Conservation (phyloP, 2,888 invertebrate genomes). For the Noctua comes region DNA sequence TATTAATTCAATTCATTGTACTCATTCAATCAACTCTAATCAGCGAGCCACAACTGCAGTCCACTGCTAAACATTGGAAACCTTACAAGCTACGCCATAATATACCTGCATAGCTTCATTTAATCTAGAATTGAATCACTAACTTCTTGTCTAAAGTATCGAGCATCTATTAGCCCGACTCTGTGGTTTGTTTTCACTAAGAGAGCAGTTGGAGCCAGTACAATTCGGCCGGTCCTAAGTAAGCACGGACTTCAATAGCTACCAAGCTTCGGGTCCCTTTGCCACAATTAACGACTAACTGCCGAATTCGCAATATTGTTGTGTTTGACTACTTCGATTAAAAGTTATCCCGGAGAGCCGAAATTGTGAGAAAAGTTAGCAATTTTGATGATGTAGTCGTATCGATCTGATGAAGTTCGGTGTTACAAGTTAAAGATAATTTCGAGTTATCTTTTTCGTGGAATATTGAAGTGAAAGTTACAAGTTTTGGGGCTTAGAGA, state of each 20-base stretch:
- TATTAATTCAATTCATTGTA: too few relatives aligned
- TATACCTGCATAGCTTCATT: not conserved
- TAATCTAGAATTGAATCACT: constrained; percentile 8
- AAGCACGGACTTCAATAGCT: constrained; percentile 61
- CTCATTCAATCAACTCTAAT: not conserved
- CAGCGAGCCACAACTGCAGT: not conserved
- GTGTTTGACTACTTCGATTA: constrained; percentile 68
- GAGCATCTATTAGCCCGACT: constrained; percentile 42
- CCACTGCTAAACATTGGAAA: not conserved
- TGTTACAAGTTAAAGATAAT: constrained; percentile 40
- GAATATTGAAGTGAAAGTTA: constrained; percentile 46
- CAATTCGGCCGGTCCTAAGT: constrained; percentile 67
- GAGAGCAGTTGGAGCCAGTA: constrained; percentile 60
- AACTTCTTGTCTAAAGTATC: constrained; percentile 27
- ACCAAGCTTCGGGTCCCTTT: constrained; percentile 52
- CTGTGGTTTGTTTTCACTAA: constrained; percentile 61
- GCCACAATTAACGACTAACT: constrained; percentile 64
- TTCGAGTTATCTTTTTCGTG: constrained; percentile 46
- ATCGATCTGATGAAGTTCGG: constrained; percentile 49
- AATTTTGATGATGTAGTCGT: constrained; percentile 53
- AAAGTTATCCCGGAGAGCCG: constrained; percentile 62
- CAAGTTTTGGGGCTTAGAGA: constrained; percentile 23
- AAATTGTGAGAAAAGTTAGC: constrained; percentile 57
- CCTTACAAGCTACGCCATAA: not conserved
- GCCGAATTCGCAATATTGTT: constrained; percentile 70